phyloP scores from a whole-genome alignment of 2,888 invertebrate genomes.

The Xestia sexstrigata region DNA sequence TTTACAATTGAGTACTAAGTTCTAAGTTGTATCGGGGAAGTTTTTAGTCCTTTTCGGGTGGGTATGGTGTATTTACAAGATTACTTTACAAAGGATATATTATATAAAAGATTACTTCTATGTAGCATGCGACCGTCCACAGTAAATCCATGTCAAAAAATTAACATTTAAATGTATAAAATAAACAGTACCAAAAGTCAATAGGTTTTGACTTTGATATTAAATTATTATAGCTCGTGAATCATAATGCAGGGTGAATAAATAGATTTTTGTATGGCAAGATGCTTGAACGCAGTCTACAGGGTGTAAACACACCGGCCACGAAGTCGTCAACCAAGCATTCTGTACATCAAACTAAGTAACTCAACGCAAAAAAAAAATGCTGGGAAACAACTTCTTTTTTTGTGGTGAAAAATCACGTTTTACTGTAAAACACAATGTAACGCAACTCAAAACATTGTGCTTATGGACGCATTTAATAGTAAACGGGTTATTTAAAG shows the following conservation, averaged over 20 bases:
- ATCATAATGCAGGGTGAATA: background rate
- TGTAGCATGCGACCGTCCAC: background rate
- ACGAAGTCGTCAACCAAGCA: too few relatives aligned
- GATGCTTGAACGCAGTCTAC: background rate
- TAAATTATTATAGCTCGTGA: too few relatives aligned
- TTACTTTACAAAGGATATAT: background rate
- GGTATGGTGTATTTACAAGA: background rate
- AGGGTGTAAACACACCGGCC: too few relatives aligned
- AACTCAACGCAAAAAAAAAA: too few relatives aligned
- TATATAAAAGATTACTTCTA: background rate
- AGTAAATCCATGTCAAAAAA: background rate
- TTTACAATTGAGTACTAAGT: constrained; percentile 31
- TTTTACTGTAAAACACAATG: too few relatives aligned
- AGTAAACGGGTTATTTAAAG: too few relatives aligned
- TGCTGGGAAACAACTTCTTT: too few relatives aligned
- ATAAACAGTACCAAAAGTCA: background rate
- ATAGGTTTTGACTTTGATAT: too few relatives aligned
- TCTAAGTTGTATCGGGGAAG: constrained; percentile 14
- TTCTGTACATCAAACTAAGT: too few relatives aligned
- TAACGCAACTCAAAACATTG: too few relatives aligned
- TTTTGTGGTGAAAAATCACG: too few relatives aligned
- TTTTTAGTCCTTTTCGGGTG: background rate
- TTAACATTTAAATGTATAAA: background rate
- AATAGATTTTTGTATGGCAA: background rate
- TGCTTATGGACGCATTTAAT: too few relatives aligned